phyloP scores from a whole-genome alignment of 2,888 invertebrate species.

The Leptopterna dolabrata region DNA sequence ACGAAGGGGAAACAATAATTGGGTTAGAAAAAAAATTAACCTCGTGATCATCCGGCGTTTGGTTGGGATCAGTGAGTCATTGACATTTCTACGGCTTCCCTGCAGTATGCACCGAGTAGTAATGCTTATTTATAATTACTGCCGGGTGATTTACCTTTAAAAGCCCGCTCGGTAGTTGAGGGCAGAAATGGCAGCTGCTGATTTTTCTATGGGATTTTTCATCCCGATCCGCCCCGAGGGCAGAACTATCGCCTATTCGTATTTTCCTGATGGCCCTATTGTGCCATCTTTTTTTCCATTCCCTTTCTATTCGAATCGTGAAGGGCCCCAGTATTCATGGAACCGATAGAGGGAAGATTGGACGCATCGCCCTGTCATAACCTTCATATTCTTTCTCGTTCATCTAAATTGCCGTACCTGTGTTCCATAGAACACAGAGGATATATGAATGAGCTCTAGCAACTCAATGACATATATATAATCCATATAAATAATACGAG shows the following conservation, averaged over 20 bases:
- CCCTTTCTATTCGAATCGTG: background rate
- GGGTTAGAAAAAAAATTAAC: background rate
- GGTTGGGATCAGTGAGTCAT: background rate
- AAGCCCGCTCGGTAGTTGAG: background rate
- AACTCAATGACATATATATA: too few species aligned
- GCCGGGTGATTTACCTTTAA: conserved; percentile 7
- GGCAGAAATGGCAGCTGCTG: background rate
- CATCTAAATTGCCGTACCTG: background rate
- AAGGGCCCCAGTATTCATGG: background rate
- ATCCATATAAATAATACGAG: too few species aligned
- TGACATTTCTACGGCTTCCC: background rate
- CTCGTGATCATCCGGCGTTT: background rate
- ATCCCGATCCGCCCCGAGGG: background rate
- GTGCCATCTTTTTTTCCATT: background rate
- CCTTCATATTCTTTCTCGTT: background rate
- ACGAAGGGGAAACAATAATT: background rate
- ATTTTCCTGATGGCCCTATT: background rate
- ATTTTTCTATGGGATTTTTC: background rate
- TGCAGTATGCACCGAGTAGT: background rate
- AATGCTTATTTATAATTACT: background rate
- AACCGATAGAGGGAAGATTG: background rate
- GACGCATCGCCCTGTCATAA: background rate
- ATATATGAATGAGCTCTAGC: too few species aligned
- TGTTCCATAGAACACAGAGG: too few species aligned
- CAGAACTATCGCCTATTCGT: background rate